These are phyloP conservation scores for Pao palembangensis DNA, from an alignment of 2,113 vertebrate species.

Conservation along the genomic window DNA sequence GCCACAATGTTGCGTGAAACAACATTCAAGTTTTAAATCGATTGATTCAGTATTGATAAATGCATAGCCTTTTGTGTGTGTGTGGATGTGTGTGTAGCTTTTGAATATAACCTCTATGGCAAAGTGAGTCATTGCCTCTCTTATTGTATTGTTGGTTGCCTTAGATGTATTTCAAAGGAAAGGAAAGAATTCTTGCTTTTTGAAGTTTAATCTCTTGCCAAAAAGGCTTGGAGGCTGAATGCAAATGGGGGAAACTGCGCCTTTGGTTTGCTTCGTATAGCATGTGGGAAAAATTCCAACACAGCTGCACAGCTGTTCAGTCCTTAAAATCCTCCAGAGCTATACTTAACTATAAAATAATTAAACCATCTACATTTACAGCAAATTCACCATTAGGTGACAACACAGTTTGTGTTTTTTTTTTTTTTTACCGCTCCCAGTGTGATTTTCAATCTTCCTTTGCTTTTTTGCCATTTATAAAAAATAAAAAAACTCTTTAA, in stretches of 20 bases:
- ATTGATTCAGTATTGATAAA: constrained; percentile 65
- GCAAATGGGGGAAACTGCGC: constrained; percentile 44
- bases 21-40: constrained; percentile 59
- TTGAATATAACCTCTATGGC: constrained; percentile 37
- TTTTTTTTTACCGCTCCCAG: not conserved
- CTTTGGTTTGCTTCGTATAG: constrained; percentile 27
- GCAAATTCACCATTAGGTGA: not conserved
- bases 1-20: constrained; percentile 57
- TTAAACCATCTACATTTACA: constrained; percentile 8
- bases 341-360: not conserved
- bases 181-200: constrained; percentile 19
- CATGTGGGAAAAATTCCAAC: constrained; percentile 11
- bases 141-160: constrained; percentile 40
- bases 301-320: not conserved
- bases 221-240: constrained; percentile 46
- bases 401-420: not conserved
- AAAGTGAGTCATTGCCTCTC: constrained; percentile 19
- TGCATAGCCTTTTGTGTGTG: constrained; percentile 27
- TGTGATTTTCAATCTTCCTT: constrained; percentile 1
- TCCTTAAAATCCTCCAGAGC: not conserved
- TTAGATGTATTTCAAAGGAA: constrained; percentile 47
- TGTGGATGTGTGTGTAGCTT: constrained; percentile 4
- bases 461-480: constrained; percentile 32
- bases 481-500: constrained; percentile 26
- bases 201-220: constrained; percentile 53